These are phyloP conservation scores for Troglohyphantes excavatus DNA, from an alignment of 2,888 invertebrate species.

Conservation along the genomic window DNA sequence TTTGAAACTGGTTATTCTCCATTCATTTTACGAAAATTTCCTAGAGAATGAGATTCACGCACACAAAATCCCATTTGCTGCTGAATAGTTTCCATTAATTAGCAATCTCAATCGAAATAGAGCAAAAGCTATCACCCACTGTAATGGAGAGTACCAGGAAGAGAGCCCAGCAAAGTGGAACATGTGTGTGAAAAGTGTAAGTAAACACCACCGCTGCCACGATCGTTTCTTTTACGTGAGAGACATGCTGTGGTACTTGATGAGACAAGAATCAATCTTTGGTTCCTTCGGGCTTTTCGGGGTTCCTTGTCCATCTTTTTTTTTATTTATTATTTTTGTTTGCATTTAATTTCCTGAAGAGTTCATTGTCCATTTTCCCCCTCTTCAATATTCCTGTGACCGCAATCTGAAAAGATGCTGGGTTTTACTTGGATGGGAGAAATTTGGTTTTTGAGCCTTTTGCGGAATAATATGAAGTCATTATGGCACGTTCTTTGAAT, in stretches of 20 bases:
- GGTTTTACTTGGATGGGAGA: not conserved
- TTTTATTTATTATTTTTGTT: not conserved
- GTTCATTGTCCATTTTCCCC: slow-evolving; percentile 42
- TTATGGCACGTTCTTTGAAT: no score
- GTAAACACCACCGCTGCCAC: not conserved
- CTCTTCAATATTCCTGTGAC: slow-evolving; percentile 23
- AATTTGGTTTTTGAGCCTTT: no score
- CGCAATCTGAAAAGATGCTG: slow-evolving; percentile 20
- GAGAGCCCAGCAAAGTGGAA: not conserved
- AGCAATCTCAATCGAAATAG: no score
- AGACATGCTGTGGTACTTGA: not conserved
- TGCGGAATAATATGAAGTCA: no score
- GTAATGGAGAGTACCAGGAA: not conserved
- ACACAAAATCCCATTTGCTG: no score
- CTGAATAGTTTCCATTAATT: no score
- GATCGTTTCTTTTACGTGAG: not conserved
- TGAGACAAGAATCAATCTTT: not conserved
- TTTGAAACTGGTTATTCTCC: no score
- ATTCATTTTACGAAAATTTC: no score
- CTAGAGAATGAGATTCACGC: no score
- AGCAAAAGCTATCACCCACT: no score
- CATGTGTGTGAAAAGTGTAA: not conserved
- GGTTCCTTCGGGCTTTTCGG: not conserved
- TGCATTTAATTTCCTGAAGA: not conserved
- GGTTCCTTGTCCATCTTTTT: not conserved